Conservation (phyloP, 2,888 invertebrate genomes). For the Esperia sulphurella region DNA sequence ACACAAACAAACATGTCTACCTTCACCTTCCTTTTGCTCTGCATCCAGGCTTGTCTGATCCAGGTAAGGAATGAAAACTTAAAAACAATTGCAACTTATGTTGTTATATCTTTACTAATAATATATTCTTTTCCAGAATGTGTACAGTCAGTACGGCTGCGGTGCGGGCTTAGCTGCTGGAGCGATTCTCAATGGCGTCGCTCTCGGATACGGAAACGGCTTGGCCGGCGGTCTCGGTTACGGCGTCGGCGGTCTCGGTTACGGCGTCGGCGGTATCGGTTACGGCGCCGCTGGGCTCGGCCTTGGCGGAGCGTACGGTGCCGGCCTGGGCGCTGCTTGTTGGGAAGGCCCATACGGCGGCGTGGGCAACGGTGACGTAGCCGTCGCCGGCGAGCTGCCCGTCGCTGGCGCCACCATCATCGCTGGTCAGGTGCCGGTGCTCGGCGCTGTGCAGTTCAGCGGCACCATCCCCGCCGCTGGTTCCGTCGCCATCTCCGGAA, state of each 20-base stretch:
- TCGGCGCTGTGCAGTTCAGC: too few species aligned
- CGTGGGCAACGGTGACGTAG: too few species aligned
- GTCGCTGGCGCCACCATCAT: too few species aligned
- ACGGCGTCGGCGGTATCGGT: constrained; percentile 9
- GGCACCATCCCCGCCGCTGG: too few species aligned
- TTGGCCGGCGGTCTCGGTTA: background rate
- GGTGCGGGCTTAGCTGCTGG: background rate
- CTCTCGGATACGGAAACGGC: background rate
- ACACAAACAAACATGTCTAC: constrained; percentile 26
- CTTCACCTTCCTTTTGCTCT: constrained; percentile 29
- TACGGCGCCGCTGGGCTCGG: too few species aligned
- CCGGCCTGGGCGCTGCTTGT: too few species aligned
- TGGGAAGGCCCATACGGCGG: too few species aligned
- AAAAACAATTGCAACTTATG: background rate
- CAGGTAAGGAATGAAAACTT: constrained; percentile 23
- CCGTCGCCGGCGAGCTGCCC: too few species aligned
- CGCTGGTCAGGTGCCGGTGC: too few species aligned
- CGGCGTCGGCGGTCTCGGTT: constrained; percentile 11
- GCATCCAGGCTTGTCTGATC: constrained; percentile 41
- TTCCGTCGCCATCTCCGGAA: too few species aligned
- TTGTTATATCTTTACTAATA: too few species aligned
- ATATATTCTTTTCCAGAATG: constrained; percentile 2
- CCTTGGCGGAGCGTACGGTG: too few species aligned
- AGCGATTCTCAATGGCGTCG: background rate
- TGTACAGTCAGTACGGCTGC: constrained; percentile 3